Percentiles rank a stretch among this genome's conserved stretches.
phyloP scores from a whole-genome alignment of 2,888 invertebrate species.

The Andrena fulva region DNA sequence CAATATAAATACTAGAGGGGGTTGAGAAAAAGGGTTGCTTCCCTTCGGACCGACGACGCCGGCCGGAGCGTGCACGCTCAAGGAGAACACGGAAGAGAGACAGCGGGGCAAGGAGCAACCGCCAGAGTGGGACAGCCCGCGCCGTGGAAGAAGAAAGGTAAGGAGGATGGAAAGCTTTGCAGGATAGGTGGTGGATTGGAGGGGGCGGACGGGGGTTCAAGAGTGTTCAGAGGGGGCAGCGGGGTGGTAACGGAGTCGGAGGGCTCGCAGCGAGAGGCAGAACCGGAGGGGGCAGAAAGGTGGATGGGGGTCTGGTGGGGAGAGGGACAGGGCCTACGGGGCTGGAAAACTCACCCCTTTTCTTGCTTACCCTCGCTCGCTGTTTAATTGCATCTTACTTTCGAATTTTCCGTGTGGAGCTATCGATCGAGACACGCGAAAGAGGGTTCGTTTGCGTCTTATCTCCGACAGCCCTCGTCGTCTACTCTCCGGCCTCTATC shows the following conservation, averaged over 20 bases:
- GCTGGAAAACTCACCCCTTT: constrained; percentile 85
- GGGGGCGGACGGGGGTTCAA: constrained; percentile 42
- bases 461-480: constrained; percentile 83
- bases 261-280: constrained; percentile 66
- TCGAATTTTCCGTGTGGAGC: constrained; percentile 85
- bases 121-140: constrained; percentile 59
- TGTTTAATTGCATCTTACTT: constrained; percentile 85
- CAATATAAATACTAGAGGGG: constrained; percentile 81
- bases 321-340: constrained; percentile 72
- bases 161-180: constrained; percentile 62
- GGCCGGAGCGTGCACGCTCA: constrained; percentile 72
- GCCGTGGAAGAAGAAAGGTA: constrained; percentile 65
- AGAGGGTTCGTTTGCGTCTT: constrained; percentile 84
- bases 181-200: constrained; percentile 68
- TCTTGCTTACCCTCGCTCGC: constrained; percentile 85
- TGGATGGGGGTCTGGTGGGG: constrained; percentile 34
- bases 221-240: constrained; percentile 30
- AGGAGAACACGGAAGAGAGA: constrained; percentile 54
- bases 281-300: constrained; percentile 43
- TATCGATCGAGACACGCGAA: constrained; percentile 84
- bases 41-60: constrained; percentile 81
- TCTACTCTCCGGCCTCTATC: constrained; percentile 72
- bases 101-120: constrained; percentile 40
- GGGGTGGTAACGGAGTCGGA: constrained; percentile 62
- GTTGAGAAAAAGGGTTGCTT: constrained; percentile 84